Base-by-base conservation (phyloP, 2,888 invertebrate species). In the Caenorhabditis japonica region DNA sequence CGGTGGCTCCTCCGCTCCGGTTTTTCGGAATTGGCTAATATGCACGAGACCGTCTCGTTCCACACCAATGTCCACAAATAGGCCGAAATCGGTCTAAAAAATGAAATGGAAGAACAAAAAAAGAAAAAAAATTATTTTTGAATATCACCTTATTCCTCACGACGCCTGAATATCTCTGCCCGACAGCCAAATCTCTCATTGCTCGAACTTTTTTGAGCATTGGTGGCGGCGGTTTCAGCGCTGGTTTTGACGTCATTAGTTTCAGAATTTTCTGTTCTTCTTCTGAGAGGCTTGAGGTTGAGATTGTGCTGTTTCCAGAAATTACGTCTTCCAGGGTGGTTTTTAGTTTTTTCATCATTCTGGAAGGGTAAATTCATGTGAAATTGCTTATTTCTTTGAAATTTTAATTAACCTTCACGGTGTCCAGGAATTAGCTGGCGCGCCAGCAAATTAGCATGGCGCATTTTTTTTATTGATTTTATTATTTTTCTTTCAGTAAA, bases 11-110 rank as follows among this genome's bases (percentile, higher is more conserved):
- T 47, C 47, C 5, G 5, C 17, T 19, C 4, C 7, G 3, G 23
- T 8, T 15, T 25, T 17, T 8, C 39, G 59, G 38, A 44, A 70
- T 10, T 33, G n/a, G 23, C 56, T 56, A 33, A 62, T 58, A 21
- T 89, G 89, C 0, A 88, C 81, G 21, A 89, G 84, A 4, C 87
- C 89, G 76, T 86, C 82, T 2, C 56, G 74, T 10, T 88, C 89
- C 1, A 90, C 87, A 3, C 89, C 90, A 52, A 89, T 85, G 87
- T 96, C 95, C 0, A 95, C 93, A 89, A 96, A 96, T 55, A 93
- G 92, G 0, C 96, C 96, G 88, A 96, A 96, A 75, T 93, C 92
- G 0, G 94, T 94, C 39, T 76, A 53, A 49, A 59, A 60, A 21
- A 30, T 5, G 39, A 39, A 39, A 13, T 39, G 39, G n/a, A n/a